Base-by-base conservation (phyloP, 2,113 vertebrate species). In the Gymnocephalus cernua region DNA sequence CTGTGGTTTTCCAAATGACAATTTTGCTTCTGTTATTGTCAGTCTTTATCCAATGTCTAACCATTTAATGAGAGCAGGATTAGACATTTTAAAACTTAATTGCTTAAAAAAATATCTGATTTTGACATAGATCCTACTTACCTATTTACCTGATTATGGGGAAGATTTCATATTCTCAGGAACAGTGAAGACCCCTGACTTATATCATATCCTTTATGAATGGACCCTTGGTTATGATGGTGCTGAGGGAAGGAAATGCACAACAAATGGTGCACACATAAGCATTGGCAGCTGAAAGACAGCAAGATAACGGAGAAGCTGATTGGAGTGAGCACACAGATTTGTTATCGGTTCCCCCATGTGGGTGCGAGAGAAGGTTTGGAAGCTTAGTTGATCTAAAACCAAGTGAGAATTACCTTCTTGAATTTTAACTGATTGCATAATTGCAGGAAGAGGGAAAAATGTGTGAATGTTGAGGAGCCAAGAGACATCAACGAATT, bases 21-120 rank as follows among this genome's bases (percentile, higher is more conserved):
- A 25, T 69, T 44, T 67, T 74, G 8, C 68, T 51, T 66, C 35
- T n/a, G 58, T 59, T 69, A 59, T 44, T 71, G 12, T 79, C 53
- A 16, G 38, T 50, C 45, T 66, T 77, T 13, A 21, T 70, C 19
- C 64, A 69, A 45, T 16, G 23, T 54, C 11, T 25, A 23, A 35
- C 12, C 2, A 64, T 80, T 77, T 85, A 71, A 38, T 58, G 51
- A 73, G 27, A 63, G 57, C 27, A 54, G n/a, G 66, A 79, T 77
- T 72, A 73, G 3, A 76, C 25, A 57, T 53, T 79, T 61, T 71
- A 61, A 78, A 56, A 56, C 53, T 54, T 58, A 69, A 72, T 77
- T 67, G 47, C 56, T 71, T 54, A 9, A 51, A 79, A 79, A 59
- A 15, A 14, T 65, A 10, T 83, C 71, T 6, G 45, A 82, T 79